Conservation (phyloP, 2,113 vertebrate genomes). For the Noctilio leporinus region DNA sequence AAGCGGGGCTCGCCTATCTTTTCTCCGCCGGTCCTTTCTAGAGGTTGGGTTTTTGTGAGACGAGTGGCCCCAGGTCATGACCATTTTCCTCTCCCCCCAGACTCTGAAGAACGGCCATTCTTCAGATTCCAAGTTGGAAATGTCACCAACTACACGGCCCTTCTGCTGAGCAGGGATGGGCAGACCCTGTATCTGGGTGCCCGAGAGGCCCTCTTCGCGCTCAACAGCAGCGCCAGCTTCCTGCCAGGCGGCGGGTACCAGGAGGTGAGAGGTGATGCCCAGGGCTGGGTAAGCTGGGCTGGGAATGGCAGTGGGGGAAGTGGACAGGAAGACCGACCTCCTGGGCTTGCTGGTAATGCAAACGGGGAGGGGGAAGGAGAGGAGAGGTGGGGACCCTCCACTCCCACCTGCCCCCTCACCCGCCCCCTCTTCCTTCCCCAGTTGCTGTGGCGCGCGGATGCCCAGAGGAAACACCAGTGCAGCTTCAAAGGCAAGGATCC, state of each 20-base stretch:
- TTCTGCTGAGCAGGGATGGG: conserved; percentile 88
- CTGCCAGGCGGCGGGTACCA: conserved; percentile 67
- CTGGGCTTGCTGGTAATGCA: accelerated
- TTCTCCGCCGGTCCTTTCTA: background rate
- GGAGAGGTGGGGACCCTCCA: accelerated
- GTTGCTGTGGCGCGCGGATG: conserved; percentile 89
- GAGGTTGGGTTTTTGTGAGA: background rate
- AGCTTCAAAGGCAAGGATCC: conserved; percentile 96
- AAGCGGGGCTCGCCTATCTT: background rate
- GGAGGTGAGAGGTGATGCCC: conserved; percentile 76
- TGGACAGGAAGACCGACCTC: background rate
- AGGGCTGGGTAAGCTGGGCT: accelerated
- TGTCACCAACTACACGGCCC: conserved; percentile 85
- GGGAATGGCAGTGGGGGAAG: accelerated
- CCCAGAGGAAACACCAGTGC: conserved; percentile 89
- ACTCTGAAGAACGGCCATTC: conserved; percentile 78
- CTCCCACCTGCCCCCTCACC: background rate
- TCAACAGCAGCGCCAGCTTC: conserved; percentile 79
- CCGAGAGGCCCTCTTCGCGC: conserved; percentile 85
- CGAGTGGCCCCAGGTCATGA: background rate
- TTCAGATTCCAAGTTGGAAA: conserved; percentile 81
- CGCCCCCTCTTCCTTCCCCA: conserved; percentile 59
- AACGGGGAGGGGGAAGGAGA: background rate
- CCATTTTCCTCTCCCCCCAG: background rate
- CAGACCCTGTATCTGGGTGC: conserved; percentile 87